phyloP scores from a whole-genome alignment of 2,797 vertebrate genomes.

The Manis crassicaudata region DNA sequence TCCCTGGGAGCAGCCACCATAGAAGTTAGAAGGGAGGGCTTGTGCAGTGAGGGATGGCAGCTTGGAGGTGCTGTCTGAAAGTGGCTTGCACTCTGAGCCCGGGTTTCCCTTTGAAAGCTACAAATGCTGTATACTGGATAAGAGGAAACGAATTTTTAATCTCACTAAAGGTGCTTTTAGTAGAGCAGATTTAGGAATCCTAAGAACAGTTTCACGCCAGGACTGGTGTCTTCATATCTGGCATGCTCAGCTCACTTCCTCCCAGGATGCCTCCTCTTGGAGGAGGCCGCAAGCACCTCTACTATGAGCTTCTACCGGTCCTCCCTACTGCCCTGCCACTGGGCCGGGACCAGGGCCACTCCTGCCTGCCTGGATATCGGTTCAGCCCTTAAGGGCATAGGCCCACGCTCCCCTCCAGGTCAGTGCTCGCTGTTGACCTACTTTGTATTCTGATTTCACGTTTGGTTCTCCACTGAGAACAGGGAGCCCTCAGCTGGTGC shows the following conservation, averaged over 20 bases:
- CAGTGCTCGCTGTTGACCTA: background rate
- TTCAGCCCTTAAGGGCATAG: background rate
- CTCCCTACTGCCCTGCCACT: background rate
- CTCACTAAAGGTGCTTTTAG: background rate
- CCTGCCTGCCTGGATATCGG: background rate
- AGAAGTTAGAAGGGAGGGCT: background rate
- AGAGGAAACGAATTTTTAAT: conserved; percentile 16
- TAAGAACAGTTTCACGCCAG: background rate
- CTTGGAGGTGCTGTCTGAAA: background rate
- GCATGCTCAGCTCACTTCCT: background rate
- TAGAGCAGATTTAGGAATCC: background rate
- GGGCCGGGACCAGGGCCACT: background rate
- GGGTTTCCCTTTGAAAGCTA: conserved; percentile 10
- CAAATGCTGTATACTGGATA: background rate
- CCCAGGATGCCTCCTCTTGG: background rate
- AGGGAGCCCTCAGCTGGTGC: background rate
- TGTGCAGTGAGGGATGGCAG: no score
- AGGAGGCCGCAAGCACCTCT: background rate
- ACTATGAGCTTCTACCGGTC: background rate
- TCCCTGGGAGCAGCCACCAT: background rate
- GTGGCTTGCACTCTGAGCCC: background rate
- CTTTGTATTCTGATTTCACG: conserved; percentile 5
- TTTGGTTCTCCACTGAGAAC: background rate
- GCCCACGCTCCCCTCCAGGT: background rate
- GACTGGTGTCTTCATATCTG: background rate